Evolutionary conservation across 2,797 vertebrate species (phyloP).

Genomic region (Dermochelys coriacea): DNA sequence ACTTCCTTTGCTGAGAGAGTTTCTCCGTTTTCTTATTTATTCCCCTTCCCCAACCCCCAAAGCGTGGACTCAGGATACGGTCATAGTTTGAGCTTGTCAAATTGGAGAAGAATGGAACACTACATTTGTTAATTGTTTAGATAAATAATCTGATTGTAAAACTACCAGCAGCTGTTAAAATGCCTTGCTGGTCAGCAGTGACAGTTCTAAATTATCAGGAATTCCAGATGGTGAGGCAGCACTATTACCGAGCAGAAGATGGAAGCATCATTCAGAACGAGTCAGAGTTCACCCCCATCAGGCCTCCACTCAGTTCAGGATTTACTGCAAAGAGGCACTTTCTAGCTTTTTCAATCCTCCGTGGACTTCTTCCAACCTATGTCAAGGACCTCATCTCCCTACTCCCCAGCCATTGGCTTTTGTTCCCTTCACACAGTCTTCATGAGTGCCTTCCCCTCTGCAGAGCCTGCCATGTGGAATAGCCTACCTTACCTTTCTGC

Average conservation of each 20-base stretch:
- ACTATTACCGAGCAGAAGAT: not conserved
- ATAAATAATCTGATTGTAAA: not conserved
- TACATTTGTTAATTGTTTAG: not conserved
- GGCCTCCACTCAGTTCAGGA: not conserved
- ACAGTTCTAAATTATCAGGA: not conserved
- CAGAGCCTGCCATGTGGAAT: not conserved
- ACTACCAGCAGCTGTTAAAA: not conserved
- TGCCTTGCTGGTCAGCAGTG: not conserved
- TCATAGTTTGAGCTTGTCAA: not conserved
- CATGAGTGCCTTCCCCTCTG: not conserved
- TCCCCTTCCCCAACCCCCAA: not conserved
- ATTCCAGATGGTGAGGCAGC: not conserved
- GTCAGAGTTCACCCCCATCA: not conserved
- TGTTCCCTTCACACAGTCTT: not conserved
- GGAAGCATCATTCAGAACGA: not conserved
- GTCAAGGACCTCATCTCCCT: not conserved
- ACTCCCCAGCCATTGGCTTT: not conserved
- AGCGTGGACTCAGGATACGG: not conserved
- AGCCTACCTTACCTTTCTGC: not conserved
- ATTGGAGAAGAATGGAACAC: not conserved
- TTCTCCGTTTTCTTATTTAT: conserved; percentile 26
- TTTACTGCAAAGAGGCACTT: not conserved
- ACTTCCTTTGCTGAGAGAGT: conserved; percentile 48
- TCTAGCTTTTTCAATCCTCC: not conserved
- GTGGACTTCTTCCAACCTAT: not conserved